Conservation (phyloP, 2,797 vertebrate species). For the Serranus cabrilla region DNA sequence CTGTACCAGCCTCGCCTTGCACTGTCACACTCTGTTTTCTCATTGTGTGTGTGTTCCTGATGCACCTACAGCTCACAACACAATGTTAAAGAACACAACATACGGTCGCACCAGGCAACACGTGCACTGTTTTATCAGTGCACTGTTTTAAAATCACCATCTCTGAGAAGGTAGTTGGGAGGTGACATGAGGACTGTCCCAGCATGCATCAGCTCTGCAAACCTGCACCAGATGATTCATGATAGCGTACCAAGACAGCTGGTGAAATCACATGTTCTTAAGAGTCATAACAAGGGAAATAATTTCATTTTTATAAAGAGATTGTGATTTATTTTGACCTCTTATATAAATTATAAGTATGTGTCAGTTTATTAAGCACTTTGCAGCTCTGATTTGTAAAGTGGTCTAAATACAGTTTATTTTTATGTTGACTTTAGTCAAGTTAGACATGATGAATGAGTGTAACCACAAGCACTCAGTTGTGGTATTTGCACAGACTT, state of each 20-base stretch:
- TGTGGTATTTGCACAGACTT: background rate
- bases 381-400: background rate
- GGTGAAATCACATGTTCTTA: slow-evolving; percentile 3
- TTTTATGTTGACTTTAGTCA: background rate
- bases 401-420: background rate
- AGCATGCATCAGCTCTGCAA: slow-evolving; percentile 7
- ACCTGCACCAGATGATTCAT: slow-evolving; percentile 12
- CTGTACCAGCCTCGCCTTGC: background rate
- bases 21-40: background rate
- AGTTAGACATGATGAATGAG: background rate
- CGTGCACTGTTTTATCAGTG: background rate
- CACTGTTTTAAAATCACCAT: background rate
- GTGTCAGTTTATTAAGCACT: background rate
- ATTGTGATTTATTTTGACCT: background rate
- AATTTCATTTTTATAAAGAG: background rate
- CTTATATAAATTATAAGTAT: background rate
- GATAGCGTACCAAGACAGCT: background rate
- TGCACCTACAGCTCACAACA: slow-evolving; percentile 19
- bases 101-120: background rate
- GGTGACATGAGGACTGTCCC: slow-evolving; percentile 17
- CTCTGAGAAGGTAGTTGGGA: background rate
- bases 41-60: slow-evolving; percentile 5
- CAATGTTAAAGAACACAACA: slow-evolving; percentile 4
- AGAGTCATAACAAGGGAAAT: background rate
- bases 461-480: background rate